Evolutionary conservation across 2,797 vertebrate genomes (phyloP).

Genomic region (Thamnophis elegans): DNA sequence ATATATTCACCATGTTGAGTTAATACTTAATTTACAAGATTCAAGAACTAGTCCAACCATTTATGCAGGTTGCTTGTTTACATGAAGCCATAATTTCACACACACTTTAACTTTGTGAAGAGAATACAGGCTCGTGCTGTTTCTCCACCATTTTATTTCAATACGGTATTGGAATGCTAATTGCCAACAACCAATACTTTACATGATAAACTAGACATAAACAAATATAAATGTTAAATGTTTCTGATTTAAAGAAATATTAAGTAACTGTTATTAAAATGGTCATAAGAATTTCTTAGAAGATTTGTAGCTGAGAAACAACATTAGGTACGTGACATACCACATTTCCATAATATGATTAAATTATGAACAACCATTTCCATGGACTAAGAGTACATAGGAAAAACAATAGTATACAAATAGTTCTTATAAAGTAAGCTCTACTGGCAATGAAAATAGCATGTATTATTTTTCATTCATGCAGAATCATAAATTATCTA

Average conservation of each 20-base stretch:
- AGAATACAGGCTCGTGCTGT: too few relatives aligned
- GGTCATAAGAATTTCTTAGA: background rate
- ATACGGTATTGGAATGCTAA: background rate
- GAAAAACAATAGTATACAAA: slow-evolving; percentile 12
- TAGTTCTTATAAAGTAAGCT: background rate
- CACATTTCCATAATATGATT: background rate
- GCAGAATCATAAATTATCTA: slow-evolving; percentile 16
- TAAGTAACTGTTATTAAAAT: background rate
- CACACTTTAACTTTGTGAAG: background rate
- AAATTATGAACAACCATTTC: background rate
- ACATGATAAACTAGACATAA: background rate
- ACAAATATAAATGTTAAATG: background rate
- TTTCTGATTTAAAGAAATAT: background rate
- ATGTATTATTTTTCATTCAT: slow-evolving; percentile 1
- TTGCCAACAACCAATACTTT: background rate
- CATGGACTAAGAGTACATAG: background rate
- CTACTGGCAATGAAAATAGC: slow-evolving; percentile 5
- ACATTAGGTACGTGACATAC: background rate
- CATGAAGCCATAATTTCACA: background rate
- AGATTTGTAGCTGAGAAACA: background rate
- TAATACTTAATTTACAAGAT: background rate
- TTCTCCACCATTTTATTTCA: background rate
- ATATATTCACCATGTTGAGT: background rate
- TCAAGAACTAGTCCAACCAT: background rate
- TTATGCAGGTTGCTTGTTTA: background rate